Conservation (phyloP, 2,797 vertebrate species). For the Hafferia zeledoni region DNA sequence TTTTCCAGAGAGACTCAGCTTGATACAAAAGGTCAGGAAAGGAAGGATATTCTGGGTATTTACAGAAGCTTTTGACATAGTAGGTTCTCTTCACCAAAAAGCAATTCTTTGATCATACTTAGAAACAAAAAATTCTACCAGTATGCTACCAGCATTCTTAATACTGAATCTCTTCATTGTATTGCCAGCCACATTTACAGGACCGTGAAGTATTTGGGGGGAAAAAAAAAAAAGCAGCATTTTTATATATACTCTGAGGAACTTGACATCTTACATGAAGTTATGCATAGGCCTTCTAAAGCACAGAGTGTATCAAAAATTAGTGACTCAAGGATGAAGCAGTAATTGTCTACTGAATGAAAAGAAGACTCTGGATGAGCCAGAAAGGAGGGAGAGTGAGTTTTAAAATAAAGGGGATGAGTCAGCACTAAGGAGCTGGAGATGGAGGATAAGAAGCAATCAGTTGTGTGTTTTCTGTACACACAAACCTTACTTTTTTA, state of each 20-base stretch:
- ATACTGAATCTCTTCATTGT: background rate
- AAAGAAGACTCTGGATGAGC: background rate
- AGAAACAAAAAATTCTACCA: background rate
- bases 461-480: background rate
- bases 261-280: background rate
- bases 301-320: background rate
- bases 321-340: background rate
- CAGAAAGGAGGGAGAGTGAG: background rate
- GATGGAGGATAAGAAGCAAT: background rate
- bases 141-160: background rate
- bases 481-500: background rate
- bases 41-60: background rate
- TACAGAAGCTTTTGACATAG: background rate
- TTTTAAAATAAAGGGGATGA: background rate
- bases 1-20: background rate
- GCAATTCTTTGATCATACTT: background rate
- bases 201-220: background rate
- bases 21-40: conserved; percentile 23
- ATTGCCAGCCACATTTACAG: background rate
- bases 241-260: background rate
- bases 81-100: background rate
- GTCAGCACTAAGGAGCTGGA: background rate
- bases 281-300: background rate
- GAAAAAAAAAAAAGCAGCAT: background rate
- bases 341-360: background rate